These are phyloP conservation scores for Bovichtus diacanthus DNA, from an alignment of 2,797 vertebrate genomes.

Conservation along the genomic window DNA sequence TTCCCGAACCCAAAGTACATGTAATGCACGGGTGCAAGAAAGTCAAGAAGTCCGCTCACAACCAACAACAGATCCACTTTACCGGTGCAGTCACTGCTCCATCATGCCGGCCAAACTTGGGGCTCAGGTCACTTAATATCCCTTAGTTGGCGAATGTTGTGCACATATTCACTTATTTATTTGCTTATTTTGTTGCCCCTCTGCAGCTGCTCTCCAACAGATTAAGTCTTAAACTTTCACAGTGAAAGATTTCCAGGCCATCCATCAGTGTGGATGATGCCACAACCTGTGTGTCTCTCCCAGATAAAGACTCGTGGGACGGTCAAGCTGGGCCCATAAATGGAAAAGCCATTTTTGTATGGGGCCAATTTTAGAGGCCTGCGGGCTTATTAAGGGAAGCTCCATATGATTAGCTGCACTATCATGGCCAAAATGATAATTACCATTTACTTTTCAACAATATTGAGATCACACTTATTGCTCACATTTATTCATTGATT, in stretches of 20 bases:
- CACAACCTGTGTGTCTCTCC: slow-evolving; percentile 21
- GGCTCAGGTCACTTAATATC: background rate
- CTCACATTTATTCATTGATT: no score
- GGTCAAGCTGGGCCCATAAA: slow-evolving; percentile 31
- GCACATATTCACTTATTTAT: background rate
- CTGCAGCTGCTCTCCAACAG: slow-evolving; percentile 5
- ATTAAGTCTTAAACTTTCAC: slow-evolving; percentile 28
- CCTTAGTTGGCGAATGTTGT: background rate
- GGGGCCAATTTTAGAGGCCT: background rate
- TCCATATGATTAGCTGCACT: slow-evolving; percentile 15
- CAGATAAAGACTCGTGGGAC: slow-evolving; percentile 40
- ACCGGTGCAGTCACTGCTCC: background rate
- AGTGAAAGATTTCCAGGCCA: slow-evolving; percentile 13
- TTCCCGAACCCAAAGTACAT: background rate
- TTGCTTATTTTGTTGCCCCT: slow-evolving; percentile 11
- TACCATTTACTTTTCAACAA: no score
- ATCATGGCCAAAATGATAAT: no score
- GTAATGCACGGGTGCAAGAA: background rate
- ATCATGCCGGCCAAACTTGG: background rate
- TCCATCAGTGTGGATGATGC: slow-evolving; percentile 28
- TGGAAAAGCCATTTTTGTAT: slow-evolving; percentile 23
- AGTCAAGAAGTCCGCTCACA: background rate
- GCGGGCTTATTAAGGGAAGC: background rate
- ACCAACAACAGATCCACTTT: background rate
- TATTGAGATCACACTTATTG: no score